Evolutionary conservation across 2,888 invertebrate species (phyloP), one percentile per base, ranked within the genome.

Genomic region (Eudasyphora cyanicolor): DNA sequence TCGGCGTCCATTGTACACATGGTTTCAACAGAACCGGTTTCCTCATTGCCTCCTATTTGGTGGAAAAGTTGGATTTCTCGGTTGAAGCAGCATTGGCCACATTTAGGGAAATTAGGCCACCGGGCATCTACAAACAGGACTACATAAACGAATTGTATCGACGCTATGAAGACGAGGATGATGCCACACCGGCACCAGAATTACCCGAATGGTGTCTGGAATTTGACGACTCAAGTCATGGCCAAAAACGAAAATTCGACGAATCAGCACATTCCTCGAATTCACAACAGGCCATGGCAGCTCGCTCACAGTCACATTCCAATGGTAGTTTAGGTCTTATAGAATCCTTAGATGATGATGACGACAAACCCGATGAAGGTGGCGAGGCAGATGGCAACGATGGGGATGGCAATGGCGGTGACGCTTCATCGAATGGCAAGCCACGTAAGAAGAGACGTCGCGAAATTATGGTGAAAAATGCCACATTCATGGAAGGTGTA

Each of bases 11-110:
- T 90, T 98, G 98, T 89, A 98, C 99, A 0, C 99, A 99, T 92
- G 99, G 99, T 0, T 99, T 99, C 92, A 99, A 99, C 91, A 94
- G 99, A 87, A 99, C 99, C 7, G 99, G 99, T 0, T 99, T 99
- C 90, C 93, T 99, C 6, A 96, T 99, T 71, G 95, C 96, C 29
- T 96, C 98, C 0, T 99, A 97, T 92, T 94, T 99, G 92, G 96
- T 98, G 4, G 96, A 97, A 89, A 95, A 95, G 84, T 93, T 96
- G 89, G 96, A 96, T 87, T 97, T 95, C 92, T 95, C 96, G 88
- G 94, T 98, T 0, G 97, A 97, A 86, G 96, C 96, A 2, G 98
- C 98, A 0, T 90, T 98, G 6, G 93, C 93, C 49, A 95, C 95
- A 88, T 99, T 98, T 92, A 94, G 96, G 1, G 93, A 86, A 42